Evolutionary conservation across 2,888 invertebrate genomes (phyloP).

Genomic region (Magallana nippona): DNA sequence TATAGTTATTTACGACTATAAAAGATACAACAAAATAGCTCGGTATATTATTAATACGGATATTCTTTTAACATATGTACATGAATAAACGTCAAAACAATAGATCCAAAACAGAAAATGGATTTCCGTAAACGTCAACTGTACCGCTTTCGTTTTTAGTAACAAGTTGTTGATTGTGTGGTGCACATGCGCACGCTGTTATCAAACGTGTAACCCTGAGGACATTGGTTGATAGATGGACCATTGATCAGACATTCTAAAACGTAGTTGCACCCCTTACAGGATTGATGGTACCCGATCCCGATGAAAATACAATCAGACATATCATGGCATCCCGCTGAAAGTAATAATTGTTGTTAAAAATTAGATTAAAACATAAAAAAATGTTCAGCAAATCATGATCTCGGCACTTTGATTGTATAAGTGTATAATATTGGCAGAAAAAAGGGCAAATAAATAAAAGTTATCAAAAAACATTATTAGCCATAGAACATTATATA

Average conservation of each 20-base stretch:
- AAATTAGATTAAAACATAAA: neutral
- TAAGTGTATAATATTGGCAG: too few relatives aligned
- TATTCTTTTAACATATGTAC: too few relatives aligned
- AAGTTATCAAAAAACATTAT: too few relatives aligned
- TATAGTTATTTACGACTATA: too few relatives aligned
- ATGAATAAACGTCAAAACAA: too few relatives aligned
- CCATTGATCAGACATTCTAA: slow-evolving; percentile 61
- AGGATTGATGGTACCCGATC: slow-evolving; percentile 65
- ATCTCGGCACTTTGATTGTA: too few relatives aligned
- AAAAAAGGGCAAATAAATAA: too few relatives aligned
- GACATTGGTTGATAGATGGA: slow-evolving; percentile 59
- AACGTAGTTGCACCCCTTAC: slow-evolving; percentile 61
- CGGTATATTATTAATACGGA: too few relatives aligned
- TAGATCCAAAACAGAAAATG: too few relatives aligned
- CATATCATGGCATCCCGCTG: slow-evolving; percentile 56
- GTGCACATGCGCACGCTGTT: slow-evolving; percentile 62
- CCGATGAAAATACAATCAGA: slow-evolving; percentile 27
- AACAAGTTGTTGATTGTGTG: slow-evolving; percentile 61
- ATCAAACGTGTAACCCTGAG: slow-evolving; percentile 61
- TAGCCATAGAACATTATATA: too few relatives aligned
- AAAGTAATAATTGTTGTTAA: slow-evolving; percentile 34
- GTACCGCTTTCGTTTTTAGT: neutral
- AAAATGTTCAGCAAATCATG: neutral
- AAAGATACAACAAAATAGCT: too few relatives aligned
- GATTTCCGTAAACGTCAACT: too few relatives aligned